Conservation (phyloP, 2,113 vertebrate species). For the Equus przewalskii region DNA sequence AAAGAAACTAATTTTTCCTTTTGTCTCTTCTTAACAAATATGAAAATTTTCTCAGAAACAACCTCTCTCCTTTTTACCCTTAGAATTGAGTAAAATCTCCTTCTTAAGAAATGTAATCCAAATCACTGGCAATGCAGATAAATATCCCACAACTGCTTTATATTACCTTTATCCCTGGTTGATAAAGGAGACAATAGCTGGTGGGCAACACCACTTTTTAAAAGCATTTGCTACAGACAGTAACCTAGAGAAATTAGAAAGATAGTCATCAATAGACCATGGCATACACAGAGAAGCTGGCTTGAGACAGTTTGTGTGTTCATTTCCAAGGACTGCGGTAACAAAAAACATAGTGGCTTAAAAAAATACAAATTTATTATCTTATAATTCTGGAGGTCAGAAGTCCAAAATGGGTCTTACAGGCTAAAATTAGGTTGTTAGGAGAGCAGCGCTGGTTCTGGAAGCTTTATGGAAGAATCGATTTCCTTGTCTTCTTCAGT, state of each 20-base stretch:
- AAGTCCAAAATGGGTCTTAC: too few relatives aligned
- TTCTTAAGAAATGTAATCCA: neutral
- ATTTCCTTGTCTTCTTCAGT: too few relatives aligned
- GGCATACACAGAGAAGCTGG: neutral
- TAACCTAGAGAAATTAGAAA: neutral
- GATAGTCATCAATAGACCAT: neutral
- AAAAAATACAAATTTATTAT: neutral
- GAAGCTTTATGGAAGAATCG: fast-evolving
- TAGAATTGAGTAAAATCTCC: neutral
- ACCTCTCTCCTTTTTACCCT: neutral
- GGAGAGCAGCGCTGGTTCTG: fast-evolving
- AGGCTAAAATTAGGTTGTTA: neutral
- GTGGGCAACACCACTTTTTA: neutral
- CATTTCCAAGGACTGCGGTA: neutral
- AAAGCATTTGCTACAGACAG: neutral
- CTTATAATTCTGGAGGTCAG: neutral
- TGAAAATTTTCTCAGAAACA: neutral
- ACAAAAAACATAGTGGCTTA: neutral
- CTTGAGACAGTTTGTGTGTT: neutral
- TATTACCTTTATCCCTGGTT: neutral
- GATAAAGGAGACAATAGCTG: neutral
- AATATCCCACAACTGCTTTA: neutral
- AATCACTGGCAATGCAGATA: neutral
- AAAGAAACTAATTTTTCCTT: neutral
- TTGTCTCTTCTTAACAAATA: neutral